phyloP scores from a whole-genome alignment of 2,113 vertebrate species.

The Speoplatyrhinus poulsoni region DNA sequence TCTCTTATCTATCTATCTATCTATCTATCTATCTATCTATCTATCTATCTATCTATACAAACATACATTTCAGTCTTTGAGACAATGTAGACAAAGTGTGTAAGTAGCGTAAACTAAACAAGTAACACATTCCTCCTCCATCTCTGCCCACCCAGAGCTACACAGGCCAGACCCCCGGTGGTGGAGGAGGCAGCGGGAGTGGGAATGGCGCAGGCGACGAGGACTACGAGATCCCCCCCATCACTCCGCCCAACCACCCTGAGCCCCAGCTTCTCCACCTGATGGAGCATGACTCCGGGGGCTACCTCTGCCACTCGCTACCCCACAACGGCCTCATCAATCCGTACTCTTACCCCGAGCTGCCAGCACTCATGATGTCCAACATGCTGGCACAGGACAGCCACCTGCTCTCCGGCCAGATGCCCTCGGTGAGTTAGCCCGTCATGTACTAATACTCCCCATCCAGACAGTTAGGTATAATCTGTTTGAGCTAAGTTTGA shows the following conservation, averaged over 20 bases:
- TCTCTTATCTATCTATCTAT: too few species aligned
- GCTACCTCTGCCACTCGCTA: constrained; percentile 95
- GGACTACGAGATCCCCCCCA: constrained; percentile 98
- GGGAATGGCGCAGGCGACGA: constrained; percentile 79
- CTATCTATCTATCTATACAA: too few species aligned
- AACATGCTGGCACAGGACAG: constrained; percentile 97
- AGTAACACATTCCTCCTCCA: constrained; percentile 21
- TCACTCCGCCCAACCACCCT: constrained; percentile 94
- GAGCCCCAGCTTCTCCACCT: constrained; percentile 92
- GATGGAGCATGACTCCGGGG: constrained; percentile 90
- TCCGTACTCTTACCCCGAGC: constrained; percentile 93
- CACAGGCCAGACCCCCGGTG: constrained; percentile 80
- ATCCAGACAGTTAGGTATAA: too few species aligned
- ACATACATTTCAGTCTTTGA: too few species aligned
- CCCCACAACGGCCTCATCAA: constrained; percentile 93
- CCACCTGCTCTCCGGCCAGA: constrained; percentile 93
- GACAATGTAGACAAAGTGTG: too few species aligned
- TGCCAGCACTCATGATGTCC: constrained; percentile 97
- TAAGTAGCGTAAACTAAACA: too few species aligned
- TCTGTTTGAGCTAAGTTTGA: too few species aligned
- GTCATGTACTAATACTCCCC: too few species aligned
- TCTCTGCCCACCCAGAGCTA: constrained; percentile 81
- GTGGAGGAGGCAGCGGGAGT: constrained; percentile 62
- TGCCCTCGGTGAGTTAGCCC: constrained; percentile 89
- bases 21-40: too few species aligned